Percentiles rank a stretch among this genome's conserved stretches.
Conservation (phyloP, 2,113 vertebrate genomes). For the Oncorhynchus tshawytscha region DNA sequence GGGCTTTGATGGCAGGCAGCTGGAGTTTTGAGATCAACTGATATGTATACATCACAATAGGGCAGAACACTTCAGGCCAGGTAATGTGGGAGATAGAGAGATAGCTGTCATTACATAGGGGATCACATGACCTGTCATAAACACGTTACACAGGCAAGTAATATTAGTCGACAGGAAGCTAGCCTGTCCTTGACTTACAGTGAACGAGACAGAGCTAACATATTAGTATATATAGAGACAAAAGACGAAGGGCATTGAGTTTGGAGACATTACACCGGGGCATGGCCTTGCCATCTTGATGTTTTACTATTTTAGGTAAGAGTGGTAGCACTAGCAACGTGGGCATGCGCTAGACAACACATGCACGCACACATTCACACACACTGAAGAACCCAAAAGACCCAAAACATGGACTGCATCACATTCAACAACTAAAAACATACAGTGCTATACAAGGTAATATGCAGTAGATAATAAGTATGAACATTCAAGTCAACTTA, state of each 20-base stretch:
- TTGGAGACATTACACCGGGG: slow-evolving; percentile 45
- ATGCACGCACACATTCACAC: neutral
- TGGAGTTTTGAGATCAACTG: slow-evolving; percentile 75
- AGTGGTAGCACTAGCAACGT: neutral
- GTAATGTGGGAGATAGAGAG: slow-evolving; percentile 52
- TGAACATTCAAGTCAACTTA: no score
- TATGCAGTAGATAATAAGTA: no score
- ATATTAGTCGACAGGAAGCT: slow-evolving; percentile 40
- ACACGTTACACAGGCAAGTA: slow-evolving; percentile 39
- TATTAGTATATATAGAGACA: slow-evolving; percentile 25
- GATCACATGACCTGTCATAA: slow-evolving; percentile 70
- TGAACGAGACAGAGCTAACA: slow-evolving; percentile 21
- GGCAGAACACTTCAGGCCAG: slow-evolving; percentile 61
- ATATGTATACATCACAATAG: slow-evolving; percentile 68
- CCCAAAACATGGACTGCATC: no score
- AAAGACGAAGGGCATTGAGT: slow-evolving; percentile 42
- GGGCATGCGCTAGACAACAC: neutral
- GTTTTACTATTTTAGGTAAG: slow-evolving; percentile 68
- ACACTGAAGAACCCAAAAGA: neutral
- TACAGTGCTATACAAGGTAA: no score
- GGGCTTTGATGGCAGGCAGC: slow-evolving; percentile 72
- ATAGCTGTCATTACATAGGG: slow-evolving; percentile 51
- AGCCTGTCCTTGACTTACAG: neutral
- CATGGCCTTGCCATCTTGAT: slow-evolving; percentile 57
- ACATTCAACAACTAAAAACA: no score